phyloP scores from a whole-genome alignment of 1,140 invertebrate genomes.

The Hirudo medicinalis region DNA sequence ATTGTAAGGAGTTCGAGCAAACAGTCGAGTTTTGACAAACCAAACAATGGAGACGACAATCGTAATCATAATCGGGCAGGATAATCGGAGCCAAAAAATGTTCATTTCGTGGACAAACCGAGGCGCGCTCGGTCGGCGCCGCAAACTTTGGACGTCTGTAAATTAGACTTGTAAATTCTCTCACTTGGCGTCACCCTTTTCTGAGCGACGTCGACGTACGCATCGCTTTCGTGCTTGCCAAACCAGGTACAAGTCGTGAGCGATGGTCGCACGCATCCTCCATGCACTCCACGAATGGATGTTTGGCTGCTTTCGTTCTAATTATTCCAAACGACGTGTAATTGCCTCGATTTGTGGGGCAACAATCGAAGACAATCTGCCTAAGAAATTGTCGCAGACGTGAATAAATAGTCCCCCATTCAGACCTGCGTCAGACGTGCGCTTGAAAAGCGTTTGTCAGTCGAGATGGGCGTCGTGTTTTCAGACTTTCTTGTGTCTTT shows the following conservation, averaged over 20 bases:
- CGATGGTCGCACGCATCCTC: not conserved
- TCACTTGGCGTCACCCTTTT: not conserved
- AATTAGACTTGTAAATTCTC: slow-evolving; percentile 13
- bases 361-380: too few relatives aligned
- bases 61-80: not conserved
- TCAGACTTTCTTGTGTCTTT: too few relatives aligned
- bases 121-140: not conserved
- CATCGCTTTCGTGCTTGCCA: not conserved
- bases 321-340: too few relatives aligned
- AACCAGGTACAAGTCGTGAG: not conserved
- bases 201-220: not conserved
- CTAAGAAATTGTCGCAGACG: too few relatives aligned
- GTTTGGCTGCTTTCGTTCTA: not conserved
- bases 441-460: too few relatives aligned
- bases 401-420: too few relatives aligned
- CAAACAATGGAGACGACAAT: slow-evolving; percentile 1
- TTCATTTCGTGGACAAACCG: slow-evolving; percentile 8
- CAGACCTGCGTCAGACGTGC: too few relatives aligned
- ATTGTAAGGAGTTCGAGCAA: too few relatives aligned
- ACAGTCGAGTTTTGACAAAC: not conserved
- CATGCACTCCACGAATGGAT: not conserved
- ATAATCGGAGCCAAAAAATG: slow-evolving; percentile 4
- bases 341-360: too few relatives aligned
- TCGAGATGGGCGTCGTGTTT: too few relatives aligned
- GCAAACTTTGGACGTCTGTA: slow-evolving; percentile 5